phyloP scores from a whole-genome alignment of 2,888 invertebrate species.

The Agrenia bidenticulata region DNA sequence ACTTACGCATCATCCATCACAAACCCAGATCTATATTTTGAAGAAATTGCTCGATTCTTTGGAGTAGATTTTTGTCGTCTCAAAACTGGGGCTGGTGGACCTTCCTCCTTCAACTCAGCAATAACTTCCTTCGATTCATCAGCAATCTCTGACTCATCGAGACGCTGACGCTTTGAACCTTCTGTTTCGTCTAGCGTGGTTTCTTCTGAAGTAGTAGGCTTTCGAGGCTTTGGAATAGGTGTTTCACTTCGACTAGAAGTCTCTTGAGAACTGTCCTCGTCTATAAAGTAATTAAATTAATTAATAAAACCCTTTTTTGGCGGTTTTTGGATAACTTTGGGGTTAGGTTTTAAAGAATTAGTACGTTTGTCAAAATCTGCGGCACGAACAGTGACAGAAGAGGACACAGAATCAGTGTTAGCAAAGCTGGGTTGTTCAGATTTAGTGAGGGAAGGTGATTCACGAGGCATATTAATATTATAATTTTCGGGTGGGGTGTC shows the following conservation, averaged over 20 bases:
- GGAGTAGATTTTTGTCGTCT: slow-evolving; percentile 31
- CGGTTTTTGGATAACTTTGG: too few relatives aligned
- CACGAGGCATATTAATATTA: too few relatives aligned
- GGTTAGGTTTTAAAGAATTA: background rate
- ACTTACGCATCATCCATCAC: slow-evolving; percentile 45
- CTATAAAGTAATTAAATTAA: background rate
- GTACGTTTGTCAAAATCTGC: slow-evolving; percentile 6
- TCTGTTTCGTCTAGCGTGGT: background rate
- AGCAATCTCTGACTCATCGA: background rate
- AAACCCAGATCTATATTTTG: slow-evolving; percentile 49
- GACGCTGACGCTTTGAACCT: background rate
- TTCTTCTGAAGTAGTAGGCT: background rate
- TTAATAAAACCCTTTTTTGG: too few relatives aligned
- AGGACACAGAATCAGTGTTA: slow-evolving; percentile 17
- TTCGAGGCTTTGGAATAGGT: slow-evolving; percentile 11
- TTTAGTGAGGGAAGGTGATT: background rate
- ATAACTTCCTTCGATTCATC: background rate
- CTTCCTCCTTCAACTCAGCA: background rate
- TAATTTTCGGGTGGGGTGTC: too few relatives aligned
- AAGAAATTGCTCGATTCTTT: slow-evolving; percentile 22
- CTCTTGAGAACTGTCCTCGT: slow-evolving; percentile 11
- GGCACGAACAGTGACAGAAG: slow-evolving; percentile 9
- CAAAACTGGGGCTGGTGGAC: slow-evolving; percentile 16
- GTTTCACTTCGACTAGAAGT: slow-evolving; percentile 10
- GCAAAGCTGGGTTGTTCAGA: slow-evolving; percentile 15